Evolutionary conservation across 2,888 invertebrate species (phyloP), one percentile per base, ranked within the genome.

Genomic region (Thymelicus acteon): DNA sequence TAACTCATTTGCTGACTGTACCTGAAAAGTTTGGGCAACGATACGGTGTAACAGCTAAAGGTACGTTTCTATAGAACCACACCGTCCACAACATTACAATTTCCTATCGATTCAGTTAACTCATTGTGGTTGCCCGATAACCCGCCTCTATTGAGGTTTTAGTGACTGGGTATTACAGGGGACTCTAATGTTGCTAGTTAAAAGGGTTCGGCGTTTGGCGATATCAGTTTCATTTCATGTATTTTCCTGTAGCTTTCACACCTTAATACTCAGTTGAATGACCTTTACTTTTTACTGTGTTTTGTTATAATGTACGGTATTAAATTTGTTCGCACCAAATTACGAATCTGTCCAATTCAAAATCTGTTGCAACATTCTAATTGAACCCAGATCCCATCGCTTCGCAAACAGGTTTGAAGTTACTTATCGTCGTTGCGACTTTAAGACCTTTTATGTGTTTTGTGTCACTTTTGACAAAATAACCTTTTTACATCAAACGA

Each of bases 91-190:
- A 60, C 15, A 60, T 67, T 67, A 61, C 60, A 67, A 61, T 67
- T 39, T 57, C 40, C 61, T 44, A 67, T 67, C 61, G 67, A 67
- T 39, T 54, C 60, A 54, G 61, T 61, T 40, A 60, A 52, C 67
- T 60, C 67, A 54, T 67, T 67, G 61, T 40, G 61, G 39, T 40
- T 61, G 24, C n/a, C 67, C 67, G 67, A 67, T 67, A 67, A 61
- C 67, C 60, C 60, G 24, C 13, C 6, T 58, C 67, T 61, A 60
- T 67, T 67, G 67, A 67, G 52, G 67, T 60, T 44, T 67, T 52
- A 44, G 24, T 67, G 67, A 67, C 60, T 19, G 44, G 67, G 61
- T 52, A 61, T 67, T 67, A 67, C 19, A 67, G 60, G 60, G 60
- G 60, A 62, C 49, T 61, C 60, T 60, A 67, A 60, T 49, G 58